These are phyloP conservation scores for Macroteleia sp. DNA, from an alignment of 2,888 invertebrate genomes.

Conservation along the genomic window DNA sequence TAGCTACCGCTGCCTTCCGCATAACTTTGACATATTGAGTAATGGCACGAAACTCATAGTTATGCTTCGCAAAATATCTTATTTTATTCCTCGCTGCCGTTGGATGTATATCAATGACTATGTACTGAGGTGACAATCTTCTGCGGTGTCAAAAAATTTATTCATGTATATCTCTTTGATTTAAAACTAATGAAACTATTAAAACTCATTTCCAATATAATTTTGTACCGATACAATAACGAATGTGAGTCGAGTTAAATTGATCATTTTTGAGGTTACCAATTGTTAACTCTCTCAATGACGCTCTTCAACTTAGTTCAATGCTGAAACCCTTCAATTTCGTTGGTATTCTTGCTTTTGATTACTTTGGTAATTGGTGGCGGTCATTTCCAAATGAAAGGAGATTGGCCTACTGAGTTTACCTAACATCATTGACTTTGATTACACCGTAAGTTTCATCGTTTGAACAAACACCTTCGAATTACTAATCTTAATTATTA, in stretches of 20 bases:
- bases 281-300: constrained; percentile 32
- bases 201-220: no score
- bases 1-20: constrained; percentile 51
- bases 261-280: constrained; percentile 15
- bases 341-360: constrained; percentile 23
- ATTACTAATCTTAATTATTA: no score
- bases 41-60: constrained; percentile 56
- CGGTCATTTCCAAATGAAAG: constrained; percentile 53
- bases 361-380: constrained; percentile 44
- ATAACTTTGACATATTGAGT: constrained; percentile 64
- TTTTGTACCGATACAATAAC: no score
- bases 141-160: constrained; percentile 3
- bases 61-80: constrained; percentile 50
- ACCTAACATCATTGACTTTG: constrained; percentile 19
- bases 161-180: no score
- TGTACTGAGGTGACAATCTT: constrained; percentile 26
- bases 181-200: no score
- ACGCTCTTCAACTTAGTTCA: constrained; percentile 28
- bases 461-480: constrained; percentile 7
- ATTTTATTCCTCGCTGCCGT: constrained; percentile 44
- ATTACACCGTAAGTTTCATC: constrained; percentile 23
- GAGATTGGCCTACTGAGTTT: constrained; percentile 31
- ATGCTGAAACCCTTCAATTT: constrained; percentile 38
- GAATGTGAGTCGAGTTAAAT: no score
- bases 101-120: constrained; percentile 31